These are phyloP conservation scores for Leuctra nigra DNA, from an alignment of 2,888 invertebrate genomes.

Conservation along the genomic window DNA sequence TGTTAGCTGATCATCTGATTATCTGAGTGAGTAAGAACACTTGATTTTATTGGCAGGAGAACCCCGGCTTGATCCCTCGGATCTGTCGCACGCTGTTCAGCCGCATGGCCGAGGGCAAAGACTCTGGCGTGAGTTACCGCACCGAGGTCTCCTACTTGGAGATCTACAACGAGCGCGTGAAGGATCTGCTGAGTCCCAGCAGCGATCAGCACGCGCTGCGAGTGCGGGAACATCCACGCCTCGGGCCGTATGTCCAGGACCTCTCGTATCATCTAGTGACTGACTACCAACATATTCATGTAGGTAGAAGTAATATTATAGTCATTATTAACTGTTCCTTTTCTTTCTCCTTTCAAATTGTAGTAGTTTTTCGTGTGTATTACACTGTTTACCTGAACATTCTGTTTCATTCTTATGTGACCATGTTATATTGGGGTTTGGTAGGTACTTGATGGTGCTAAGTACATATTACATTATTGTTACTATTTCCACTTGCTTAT, in stretches of 20 bases:
- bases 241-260: slow-evolving; percentile 82
- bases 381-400: no score
- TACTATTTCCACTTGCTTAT: no score
- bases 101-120: slow-evolving; percentile 73
- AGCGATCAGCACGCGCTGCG: slow-evolving; percentile 59
- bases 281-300: slow-evolving; percentile 81
- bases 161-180: slow-evolving; percentile 79
- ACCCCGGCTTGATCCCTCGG: slow-evolving; percentile 76
- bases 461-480: no score
- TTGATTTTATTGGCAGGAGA: slow-evolving; percentile 52
- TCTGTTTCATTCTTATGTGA: no score
- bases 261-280: slow-evolving; percentile 78
- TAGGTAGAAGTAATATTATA: no score
- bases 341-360: no score
- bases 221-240: slow-evolving; percentile 72
- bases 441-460: no score
- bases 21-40: no score
- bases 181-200: slow-evolving; percentile 55
- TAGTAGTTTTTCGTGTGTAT: no score
- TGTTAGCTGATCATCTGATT: no score
- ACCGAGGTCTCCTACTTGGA: slow-evolving; percentile 83
- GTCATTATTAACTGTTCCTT: no score
- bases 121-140: slow-evolving; percentile 74
- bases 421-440: no score
- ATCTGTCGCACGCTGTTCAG: slow-evolving; percentile 79